These are phyloP conservation scores for Pyrochroa serraticornis DNA, from an alignment of 2,888 invertebrate species.

Conservation along the genomic window DNA sequence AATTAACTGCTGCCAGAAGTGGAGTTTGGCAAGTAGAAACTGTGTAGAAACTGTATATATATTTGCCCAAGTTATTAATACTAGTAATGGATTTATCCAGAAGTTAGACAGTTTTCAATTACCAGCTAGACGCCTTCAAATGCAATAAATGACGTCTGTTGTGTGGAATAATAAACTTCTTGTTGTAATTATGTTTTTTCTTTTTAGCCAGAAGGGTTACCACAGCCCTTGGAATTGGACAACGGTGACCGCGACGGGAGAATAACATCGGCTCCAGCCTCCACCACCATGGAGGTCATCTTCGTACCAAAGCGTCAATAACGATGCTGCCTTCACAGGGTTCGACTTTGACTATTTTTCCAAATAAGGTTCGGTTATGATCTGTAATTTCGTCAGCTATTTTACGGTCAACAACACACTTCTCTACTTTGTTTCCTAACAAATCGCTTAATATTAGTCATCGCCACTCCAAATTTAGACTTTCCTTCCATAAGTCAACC, in stretches of 20 bases:
- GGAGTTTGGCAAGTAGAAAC: too few relatives aligned
- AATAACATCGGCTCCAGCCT: slow-evolving; percentile 65
- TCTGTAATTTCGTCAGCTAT: too few relatives aligned
- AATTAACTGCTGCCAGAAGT: too few relatives aligned
- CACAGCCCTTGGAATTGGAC: slow-evolving; percentile 70
- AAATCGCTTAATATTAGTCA: slow-evolving; percentile 9
- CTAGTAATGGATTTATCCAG: too few relatives aligned
- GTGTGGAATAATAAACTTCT: too few relatives aligned
- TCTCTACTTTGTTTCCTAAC: slow-evolving; percentile 3
- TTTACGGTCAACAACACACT: too few relatives aligned
- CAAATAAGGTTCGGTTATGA: slow-evolving; percentile 40
- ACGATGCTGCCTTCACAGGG: slow-evolving; percentile 52
- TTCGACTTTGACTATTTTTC: slow-evolving; percentile 54
- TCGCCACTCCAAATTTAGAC: background rate
- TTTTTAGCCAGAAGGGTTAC: slow-evolving; percentile 67
- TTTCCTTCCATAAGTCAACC: slow-evolving; percentile 8
- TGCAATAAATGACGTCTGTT: too few relatives aligned
- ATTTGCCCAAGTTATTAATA: too few relatives aligned
- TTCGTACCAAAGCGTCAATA: slow-evolving; percentile 42
- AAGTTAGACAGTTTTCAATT: too few relatives aligned
- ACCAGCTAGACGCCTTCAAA: too few relatives aligned
- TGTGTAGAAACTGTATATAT: too few relatives aligned
- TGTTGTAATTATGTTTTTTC: slow-evolving; percentile 14
- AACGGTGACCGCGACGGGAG: slow-evolving; percentile 67
- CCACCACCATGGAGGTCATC: slow-evolving; percentile 60